A percentile compares a stretch with the other conserved stretches of the same genome.
Conservation (phyloP, 2,888 invertebrate genomes). For the Sminthurides aquaticus region DNA sequence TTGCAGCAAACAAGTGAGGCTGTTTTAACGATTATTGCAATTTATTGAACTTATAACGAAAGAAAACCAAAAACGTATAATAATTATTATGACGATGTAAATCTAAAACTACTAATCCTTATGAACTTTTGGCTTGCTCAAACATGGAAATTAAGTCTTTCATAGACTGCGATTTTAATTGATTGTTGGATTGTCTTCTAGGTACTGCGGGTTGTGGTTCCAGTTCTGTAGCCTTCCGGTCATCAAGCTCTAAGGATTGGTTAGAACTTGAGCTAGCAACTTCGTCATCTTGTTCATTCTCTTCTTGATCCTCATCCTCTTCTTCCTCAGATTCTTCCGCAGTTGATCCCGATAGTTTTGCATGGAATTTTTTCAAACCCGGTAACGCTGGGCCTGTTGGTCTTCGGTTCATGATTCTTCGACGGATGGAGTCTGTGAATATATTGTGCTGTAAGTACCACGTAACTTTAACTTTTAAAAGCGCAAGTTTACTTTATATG, state of each 20-base stretch:
- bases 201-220: slow-evolving; percentile 10
- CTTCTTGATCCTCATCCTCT: background rate
- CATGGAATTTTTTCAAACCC: background rate
- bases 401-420: background rate
- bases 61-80: no score
- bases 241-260: slow-evolving; percentile 1
- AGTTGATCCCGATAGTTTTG: background rate
- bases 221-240: slow-evolving; percentile 4
- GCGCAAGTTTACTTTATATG: no score
- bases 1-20: no score
- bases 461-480: background rate
- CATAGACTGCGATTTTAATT: background rate
- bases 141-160: slow-evolving; percentile 9
- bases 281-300: background rate
- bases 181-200: slow-evolving; percentile 3
- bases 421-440: background rate
- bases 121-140: background rate
- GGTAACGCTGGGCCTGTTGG: slow-evolving; percentile 2
- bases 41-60: no score
- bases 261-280: slow-evolving; percentile 3
- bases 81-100: no score
- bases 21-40: no score
- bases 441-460: background rate
- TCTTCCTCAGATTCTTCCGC: background rate
- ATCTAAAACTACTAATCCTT: no score